phyloP scores from a whole-genome alignment of 2,113 vertebrate genomes.

The Platanista minor region DNA sequence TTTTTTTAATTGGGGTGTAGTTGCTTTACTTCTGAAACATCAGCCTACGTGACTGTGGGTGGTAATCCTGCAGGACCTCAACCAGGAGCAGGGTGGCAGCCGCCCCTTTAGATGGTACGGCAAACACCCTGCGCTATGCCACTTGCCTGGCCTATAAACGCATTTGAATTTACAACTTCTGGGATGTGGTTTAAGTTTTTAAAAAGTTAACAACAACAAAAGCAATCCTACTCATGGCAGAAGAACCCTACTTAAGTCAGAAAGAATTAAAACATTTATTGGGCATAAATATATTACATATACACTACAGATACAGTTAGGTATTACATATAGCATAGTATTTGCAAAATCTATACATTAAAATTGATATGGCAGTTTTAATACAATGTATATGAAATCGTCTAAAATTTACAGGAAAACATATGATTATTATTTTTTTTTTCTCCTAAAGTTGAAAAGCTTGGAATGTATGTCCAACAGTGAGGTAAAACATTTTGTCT shows the following conservation, averaged over 20 bases:
- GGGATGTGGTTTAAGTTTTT: neutral
- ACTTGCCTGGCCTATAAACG: neutral
- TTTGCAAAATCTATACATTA: slow-evolving; percentile 99
- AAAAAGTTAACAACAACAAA: slow-evolving; percentile 18
- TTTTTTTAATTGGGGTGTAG: too few species aligned
- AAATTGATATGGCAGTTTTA: slow-evolving; percentile 99
- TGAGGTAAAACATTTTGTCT: slow-evolving; percentile 94
- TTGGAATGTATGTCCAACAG: slow-evolving; percentile 97
- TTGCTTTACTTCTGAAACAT: neutral
- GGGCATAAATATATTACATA: slow-evolving; percentile 99
- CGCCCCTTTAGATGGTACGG: neutral
- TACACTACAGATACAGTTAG: slow-evolving; percentile 99
- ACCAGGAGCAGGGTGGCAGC: neutral
- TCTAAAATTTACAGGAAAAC: slow-evolving; percentile 99
- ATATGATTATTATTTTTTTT: slow-evolving; percentile 87
- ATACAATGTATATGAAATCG: slow-evolving; percentile 99
- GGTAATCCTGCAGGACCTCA: neutral
- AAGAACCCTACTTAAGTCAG: slow-evolving; percentile 77
- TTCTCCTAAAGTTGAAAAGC: slow-evolving; percentile 88
- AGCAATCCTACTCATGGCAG: slow-evolving; percentile 75
- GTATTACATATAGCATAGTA: slow-evolving; percentile 99
- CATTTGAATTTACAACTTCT: neutral
- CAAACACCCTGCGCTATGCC: rapidly evolving
- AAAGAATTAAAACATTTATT: slow-evolving; percentile 99
- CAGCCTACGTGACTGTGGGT: neutral